phyloP scores from a whole-genome alignment of 2,888 invertebrate species.

The Caprella mutica region DNA sequence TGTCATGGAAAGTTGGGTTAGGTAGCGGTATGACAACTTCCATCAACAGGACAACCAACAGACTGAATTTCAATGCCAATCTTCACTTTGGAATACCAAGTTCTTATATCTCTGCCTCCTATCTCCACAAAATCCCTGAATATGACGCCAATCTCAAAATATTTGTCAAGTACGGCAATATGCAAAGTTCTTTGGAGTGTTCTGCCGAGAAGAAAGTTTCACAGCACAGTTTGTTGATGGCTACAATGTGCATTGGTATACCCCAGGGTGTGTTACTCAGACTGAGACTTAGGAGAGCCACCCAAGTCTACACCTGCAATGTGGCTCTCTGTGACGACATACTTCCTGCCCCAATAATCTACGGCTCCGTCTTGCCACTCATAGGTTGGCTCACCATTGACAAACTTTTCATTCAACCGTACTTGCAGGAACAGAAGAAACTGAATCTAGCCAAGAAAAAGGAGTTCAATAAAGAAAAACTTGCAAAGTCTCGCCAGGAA shows the following conservation, averaged over 20 bases:
- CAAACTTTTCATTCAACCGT: constrained; percentile 72
- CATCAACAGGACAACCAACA: constrained; percentile 65
- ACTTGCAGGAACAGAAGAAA: constrained; percentile 61
- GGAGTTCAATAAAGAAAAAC: constrained; percentile 59
- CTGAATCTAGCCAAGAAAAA: constrained; percentile 69
- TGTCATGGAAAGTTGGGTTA: constrained; percentile 62
- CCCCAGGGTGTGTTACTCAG: constrained; percentile 80
- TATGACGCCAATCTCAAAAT: constrained; percentile 65
- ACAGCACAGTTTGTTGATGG: constrained; percentile 73
- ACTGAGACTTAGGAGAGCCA: constrained; percentile 63
- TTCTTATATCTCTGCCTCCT: constrained; percentile 56
- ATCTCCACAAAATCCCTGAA: constrained; percentile 67
- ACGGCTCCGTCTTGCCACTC: constrained; percentile 79
- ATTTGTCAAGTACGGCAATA: constrained; percentile 72
- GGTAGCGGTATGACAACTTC: constrained; percentile 52
- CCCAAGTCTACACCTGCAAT: constrained; percentile 77
- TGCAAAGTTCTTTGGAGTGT: constrained; percentile 76
- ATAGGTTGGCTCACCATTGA: constrained; percentile 69
- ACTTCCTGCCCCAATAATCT: constrained; percentile 78
- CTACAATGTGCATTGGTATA: constrained; percentile 69
- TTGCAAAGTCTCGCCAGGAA: constrained; percentile 62
- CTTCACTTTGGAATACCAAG: constrained; percentile 72
- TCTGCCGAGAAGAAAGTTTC: constrained; percentile 87
- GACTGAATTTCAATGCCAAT: constrained; percentile 54
- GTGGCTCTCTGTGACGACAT: constrained; percentile 83